These are phyloP conservation scores for Morpho helenor DNA, from an alignment of 2,888 invertebrate genomes.

Conservation along the genomic window DNA sequence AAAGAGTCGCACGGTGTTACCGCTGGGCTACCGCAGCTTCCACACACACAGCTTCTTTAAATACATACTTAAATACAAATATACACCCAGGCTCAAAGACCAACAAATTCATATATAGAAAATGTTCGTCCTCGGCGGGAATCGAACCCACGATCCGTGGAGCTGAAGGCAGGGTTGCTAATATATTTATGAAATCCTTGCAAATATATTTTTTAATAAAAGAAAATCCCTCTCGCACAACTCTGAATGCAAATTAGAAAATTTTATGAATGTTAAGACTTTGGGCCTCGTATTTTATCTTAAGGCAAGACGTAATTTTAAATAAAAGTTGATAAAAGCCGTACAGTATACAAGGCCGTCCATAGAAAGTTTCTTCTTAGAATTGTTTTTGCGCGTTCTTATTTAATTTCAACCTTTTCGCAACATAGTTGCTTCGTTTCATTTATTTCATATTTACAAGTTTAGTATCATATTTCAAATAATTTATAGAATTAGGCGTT, in stretches of 20 bases:
- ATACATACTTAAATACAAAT: too few species aligned
- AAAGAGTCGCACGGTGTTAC: too few species aligned
- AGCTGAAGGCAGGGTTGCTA: too few species aligned
- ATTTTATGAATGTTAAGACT: constrained; percentile 26
- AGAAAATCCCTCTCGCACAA: constrained; percentile 17
- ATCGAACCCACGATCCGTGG: too few species aligned
- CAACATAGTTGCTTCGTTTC: background rate
- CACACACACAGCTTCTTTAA: too few species aligned
- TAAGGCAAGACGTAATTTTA: constrained; percentile 24
- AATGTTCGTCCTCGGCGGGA: too few species aligned
- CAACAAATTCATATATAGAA: too few species aligned
- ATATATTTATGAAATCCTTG: constrained; percentile 1
- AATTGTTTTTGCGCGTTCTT: constrained; percentile 8
- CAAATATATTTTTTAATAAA: constrained; percentile 23
- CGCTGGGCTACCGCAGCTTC: too few species aligned
- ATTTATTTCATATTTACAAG: background rate
- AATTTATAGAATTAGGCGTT: too few species aligned
- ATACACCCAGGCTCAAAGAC: too few species aligned
- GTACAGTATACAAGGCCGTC: constrained; percentile 7
- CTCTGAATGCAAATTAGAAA: constrained; percentile 25
- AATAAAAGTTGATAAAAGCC: constrained; percentile 23
- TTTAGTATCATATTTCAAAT: too few species aligned
- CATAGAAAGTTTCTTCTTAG: constrained; percentile 8
- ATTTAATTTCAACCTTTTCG: constrained; percentile 5
- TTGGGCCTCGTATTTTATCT: constrained; percentile 18